These are phyloP conservation scores for Silurus asotus DNA, from an alignment of 2,113 vertebrate species.

Conservation along the genomic window DNA sequence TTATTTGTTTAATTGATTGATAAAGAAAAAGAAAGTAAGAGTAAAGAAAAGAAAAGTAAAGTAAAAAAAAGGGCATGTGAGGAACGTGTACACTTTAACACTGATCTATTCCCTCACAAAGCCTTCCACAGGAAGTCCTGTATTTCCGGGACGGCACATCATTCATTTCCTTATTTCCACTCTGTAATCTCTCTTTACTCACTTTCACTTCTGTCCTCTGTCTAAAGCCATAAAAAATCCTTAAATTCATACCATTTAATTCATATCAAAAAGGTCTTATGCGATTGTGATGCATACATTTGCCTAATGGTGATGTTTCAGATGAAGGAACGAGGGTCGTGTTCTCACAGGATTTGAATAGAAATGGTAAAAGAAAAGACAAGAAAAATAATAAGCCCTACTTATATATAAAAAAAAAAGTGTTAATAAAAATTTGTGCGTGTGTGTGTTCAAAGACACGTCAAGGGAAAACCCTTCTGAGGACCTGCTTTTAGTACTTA, in stretches of 20 bases:
- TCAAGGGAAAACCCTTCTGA: slow-evolving; percentile 39
- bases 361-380: neutral
- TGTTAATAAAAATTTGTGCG: neutral
- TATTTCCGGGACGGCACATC: slow-evolving; percentile 46
- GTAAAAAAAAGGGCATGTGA: neutral
- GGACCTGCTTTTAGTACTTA: slow-evolving; percentile 9
- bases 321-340: neutral
- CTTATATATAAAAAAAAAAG: neutral
- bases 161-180: slow-evolving; percentile 56
- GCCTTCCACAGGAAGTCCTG: slow-evolving; percentile 61
- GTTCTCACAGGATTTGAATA: neutral
- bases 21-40: too few relatives aligned
- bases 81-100: neutral
- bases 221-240: neutral
- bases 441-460: neutral
- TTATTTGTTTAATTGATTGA: too few relatives aligned
- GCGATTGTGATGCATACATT: neutral
- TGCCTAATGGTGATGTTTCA: neutral
- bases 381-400: neutral
- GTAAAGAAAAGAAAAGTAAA: too few relatives aligned
- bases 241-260: neutral
- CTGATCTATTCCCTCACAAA: slow-evolving; percentile 28
- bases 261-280: neutral
- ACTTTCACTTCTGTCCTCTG: neutral
- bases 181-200: neutral